phyloP scores from a whole-genome alignment of 2,113 vertebrate genomes.

The Nibea coibor region DNA sequence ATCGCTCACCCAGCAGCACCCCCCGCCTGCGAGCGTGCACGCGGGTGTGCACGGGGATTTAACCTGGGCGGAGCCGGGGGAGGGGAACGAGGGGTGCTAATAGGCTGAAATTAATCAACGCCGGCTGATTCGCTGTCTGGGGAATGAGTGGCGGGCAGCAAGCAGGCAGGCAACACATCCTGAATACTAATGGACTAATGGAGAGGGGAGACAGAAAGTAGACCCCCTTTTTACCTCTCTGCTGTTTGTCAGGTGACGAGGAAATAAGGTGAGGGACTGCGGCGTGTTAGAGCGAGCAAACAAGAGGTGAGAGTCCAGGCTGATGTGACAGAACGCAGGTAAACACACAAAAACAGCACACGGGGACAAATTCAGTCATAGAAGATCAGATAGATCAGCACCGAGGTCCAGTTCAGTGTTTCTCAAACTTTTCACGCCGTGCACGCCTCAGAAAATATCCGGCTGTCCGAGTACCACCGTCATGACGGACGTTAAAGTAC shows the following conservation, averaged over 20 bases:
- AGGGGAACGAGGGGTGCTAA: slow-evolving; percentile 82
- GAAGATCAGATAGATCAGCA: background rate
- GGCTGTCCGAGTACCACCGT: no score
- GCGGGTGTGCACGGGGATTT: slow-evolving; percentile 81
- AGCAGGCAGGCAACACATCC: slow-evolving; percentile 74
- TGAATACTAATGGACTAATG: slow-evolving; percentile 83
- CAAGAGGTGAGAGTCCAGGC: background rate
- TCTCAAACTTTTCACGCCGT: no score
- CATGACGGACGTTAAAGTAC: no score
- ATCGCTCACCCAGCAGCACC: slow-evolving; percentile 82
- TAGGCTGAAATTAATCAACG: slow-evolving; percentile 90
- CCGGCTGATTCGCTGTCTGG: slow-evolving; percentile 84
- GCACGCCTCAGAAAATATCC: no score
- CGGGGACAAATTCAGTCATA: background rate
- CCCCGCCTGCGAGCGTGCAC: slow-evolving; percentile 60
- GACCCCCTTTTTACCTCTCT: slow-evolving; percentile 17
- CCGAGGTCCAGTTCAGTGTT: background rate
- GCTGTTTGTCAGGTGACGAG: slow-evolving; percentile 28
- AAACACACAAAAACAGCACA: background rate
- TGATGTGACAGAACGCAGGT: background rate
- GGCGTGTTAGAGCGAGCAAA: background rate
- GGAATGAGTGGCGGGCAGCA: slow-evolving; percentile 78
- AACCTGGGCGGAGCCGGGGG: slow-evolving; percentile 84
- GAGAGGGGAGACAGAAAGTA: slow-evolving; percentile 27
- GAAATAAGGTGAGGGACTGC: background rate